A percentile compares a stretch with the other conserved stretches of the same genome.
phyloP scores from a whole-genome alignment of 1,140 invertebrate species.

The Procambarus virginalis region DNA sequence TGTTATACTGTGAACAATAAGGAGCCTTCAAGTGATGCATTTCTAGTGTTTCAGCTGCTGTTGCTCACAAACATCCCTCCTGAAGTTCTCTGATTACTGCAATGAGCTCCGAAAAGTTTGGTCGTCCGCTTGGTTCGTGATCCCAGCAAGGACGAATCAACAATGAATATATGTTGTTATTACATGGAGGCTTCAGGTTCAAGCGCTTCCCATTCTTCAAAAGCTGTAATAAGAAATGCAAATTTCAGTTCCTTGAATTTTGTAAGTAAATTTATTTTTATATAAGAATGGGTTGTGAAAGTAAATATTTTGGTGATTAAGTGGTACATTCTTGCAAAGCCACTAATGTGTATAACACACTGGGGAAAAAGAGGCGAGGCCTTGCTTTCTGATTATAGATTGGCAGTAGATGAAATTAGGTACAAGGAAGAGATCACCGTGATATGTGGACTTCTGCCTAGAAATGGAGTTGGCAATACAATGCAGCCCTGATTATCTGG shows the following conservation, averaged over 20 bases:
- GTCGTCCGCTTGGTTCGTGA: slow-evolving; percentile 38
- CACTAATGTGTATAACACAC: no score
- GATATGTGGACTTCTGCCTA: no score
- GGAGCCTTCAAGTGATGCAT: not conserved
- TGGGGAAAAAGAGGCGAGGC: no score
- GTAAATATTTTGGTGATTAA: no score
- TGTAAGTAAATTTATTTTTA: not conserved
- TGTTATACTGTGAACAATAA: not conserved
- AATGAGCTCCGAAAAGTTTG: slow-evolving; percentile 57
- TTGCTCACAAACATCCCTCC: slow-evolving; percentile 43
- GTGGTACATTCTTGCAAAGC: no score
- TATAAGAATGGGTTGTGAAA: no score
- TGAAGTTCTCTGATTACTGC: slow-evolving; percentile 57
- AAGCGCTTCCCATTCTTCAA: slow-evolving; percentile 57
- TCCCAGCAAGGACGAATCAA: slow-evolving; percentile 66
- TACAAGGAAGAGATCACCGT: no score
- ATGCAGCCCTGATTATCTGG: no score
- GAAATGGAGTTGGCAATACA: no score
- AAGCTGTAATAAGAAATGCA: slow-evolving; percentile 8
- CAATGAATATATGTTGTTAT: slow-evolving; percentile 43
- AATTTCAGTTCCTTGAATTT: not conserved
- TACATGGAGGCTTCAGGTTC: slow-evolving; percentile 31
- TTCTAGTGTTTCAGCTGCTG: not conserved
- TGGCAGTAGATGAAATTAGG: no score
- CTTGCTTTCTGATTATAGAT: no score